Base-by-base conservation (phyloP, 2,888 invertebrate genomes). In the Diaphora mendica region DNA sequence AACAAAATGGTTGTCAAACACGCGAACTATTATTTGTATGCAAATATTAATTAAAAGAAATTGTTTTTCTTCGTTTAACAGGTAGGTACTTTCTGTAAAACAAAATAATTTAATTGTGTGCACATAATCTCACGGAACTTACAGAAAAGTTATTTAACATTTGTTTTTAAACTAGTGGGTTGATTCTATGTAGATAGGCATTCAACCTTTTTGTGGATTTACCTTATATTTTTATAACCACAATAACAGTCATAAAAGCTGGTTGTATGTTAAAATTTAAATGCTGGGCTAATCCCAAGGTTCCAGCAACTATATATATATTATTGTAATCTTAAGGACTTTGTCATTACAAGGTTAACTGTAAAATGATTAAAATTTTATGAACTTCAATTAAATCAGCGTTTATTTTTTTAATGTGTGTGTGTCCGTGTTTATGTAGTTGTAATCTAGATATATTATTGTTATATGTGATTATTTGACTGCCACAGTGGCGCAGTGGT, bases 1-100 rank as follows among this genome's bases (percentile, higher is more conserved):
- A 70, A 71, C 42, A 39, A 23, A 73, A 77, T 77, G 71, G 66
- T n/a, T 35, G 20, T n/a, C 33, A 69, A 76, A 51, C 81, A 83
- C 83, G 83, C 82, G 5, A 64, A 67, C 67, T 51, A 7, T 73
- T 74, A 59, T 68, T 55, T 74, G 68, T 75, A 75, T 78, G 76
- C 70, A 78, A 80, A 80, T 78, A 78, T 74, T 59, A 78, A 77
- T 78, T 73, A 75, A 64, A 75, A 48, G 15, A 65, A 65, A 51
- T 71, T 48, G 48, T 66, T 65, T 64, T 42, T 48, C 35, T 55
- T 66, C 48, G 64, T 7, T 64, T 64, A 11, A n/a, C n/a, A n/a
- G 20, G 42, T 17, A 42, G 59, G 59, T 42, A 69, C 39, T 59
- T 59, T 55, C 4, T 69, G 39, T 42, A 42, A 59, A 59, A 17